Percentiles rank a stretch among this genome's conserved stretches.
Conservation (phyloP, 2,113 vertebrate genomes). For the Cairina moschata region DNA sequence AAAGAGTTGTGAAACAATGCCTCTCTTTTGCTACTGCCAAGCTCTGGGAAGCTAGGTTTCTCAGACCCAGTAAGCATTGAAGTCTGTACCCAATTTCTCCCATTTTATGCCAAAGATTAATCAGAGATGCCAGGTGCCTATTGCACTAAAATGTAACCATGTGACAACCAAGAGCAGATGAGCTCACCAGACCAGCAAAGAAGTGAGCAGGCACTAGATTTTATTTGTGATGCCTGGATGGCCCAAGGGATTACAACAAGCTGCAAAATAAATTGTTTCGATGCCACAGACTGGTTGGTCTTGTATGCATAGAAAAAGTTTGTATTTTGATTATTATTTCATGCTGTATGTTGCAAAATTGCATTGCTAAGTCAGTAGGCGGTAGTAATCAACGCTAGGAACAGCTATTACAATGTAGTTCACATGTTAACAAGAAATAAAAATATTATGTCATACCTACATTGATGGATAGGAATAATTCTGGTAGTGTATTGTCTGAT, state of each 20-base stretch:
- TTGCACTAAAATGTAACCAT: background rate
- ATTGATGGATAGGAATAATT: background rate
- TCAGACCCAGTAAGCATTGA: background rate
- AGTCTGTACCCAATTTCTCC: background rate
- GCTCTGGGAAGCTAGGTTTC: background rate
- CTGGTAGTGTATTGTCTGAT: background rate
- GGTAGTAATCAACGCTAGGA: background rate
- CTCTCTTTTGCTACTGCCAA: slow-evolving; percentile 33
- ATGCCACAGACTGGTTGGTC: background rate
- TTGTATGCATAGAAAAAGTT: background rate
- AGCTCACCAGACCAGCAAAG: background rate
- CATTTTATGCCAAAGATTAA: slow-evolving; percentile 3
- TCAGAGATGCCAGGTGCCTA: background rate
- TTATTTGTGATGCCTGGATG: background rate
- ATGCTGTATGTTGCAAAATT: background rate
- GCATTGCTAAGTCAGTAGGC: background rate
- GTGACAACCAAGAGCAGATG: background rate
- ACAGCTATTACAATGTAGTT: background rate
- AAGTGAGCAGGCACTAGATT: background rate
- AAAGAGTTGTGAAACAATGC: slow-evolving; percentile 21
- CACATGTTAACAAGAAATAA: background rate
- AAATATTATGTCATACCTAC: background rate
- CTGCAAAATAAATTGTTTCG: background rate
- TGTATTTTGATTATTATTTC: background rate
- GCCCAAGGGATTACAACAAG: background rate